These are phyloP conservation scores for Pseudococcus jackbeardsleyi DNA, from an alignment of 2,888 invertebrate species.

Conservation along the genomic window DNA sequence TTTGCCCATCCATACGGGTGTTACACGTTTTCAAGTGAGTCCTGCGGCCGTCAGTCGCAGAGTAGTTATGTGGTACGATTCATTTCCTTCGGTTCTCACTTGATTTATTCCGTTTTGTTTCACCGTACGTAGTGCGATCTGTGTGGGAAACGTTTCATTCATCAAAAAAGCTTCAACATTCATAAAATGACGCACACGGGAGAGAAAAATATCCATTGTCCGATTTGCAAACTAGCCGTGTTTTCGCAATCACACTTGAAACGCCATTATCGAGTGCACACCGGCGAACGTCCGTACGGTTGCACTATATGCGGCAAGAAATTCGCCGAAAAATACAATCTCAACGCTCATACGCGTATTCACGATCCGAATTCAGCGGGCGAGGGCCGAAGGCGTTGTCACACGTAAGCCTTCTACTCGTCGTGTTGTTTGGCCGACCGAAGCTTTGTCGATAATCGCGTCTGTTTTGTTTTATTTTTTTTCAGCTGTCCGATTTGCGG, in stretches of 20 bases:
- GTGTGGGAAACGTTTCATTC: constrained; percentile 67
- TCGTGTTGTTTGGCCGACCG: neutral
- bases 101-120: neutral
- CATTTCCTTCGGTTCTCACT: neutral
- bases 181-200: constrained; percentile 67
- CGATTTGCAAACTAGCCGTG: constrained; percentile 67
- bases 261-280: constrained; percentile 66
- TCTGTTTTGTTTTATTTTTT: too few relatives aligned
- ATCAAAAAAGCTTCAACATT: constrained; percentile 67
- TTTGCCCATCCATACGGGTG: constrained; percentile 67
- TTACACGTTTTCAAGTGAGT: constrained; percentile 66
- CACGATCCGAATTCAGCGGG: constrained; percentile 65
- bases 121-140: constrained; percentile 66
- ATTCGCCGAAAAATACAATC: constrained; percentile 67
- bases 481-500: constrained; percentile 66
- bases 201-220: constrained; percentile 67
- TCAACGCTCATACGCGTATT: constrained; percentile 66
- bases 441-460: too few relatives aligned
- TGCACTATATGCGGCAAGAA: constrained; percentile 67
- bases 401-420: constrained; percentile 61
- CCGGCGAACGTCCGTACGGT: constrained; percentile 67
- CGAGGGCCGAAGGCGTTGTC: constrained; percentile 65
- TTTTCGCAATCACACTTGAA: constrained; percentile 67
- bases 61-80: neutral
- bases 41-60: too few relatives aligned